Percentiles rank a stretch among this genome's conserved stretches.
Evolutionary conservation across 2,888 invertebrate species (phyloP).

Genomic region (Nineta flava): DNA sequence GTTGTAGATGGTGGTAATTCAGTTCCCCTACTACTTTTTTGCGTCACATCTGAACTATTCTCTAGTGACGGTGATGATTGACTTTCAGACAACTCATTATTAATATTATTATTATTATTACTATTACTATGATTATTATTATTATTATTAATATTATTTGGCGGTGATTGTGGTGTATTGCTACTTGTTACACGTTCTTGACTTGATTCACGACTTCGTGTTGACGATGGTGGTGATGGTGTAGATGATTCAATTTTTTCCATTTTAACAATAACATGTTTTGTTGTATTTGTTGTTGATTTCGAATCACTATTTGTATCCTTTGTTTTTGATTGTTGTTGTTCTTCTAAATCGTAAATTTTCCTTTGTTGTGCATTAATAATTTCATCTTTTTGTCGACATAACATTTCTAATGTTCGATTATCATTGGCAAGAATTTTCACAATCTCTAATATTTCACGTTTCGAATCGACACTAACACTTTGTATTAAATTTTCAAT

Average conservation of each 20-base stretch:
- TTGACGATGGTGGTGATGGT: neutral
- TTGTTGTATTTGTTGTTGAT: neutral
- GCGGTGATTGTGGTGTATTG: slow-evolving; percentile 6
- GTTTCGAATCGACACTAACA: slow-evolving; percentile 17
- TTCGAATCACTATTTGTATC: slow-evolving; percentile 14
- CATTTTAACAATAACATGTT: neutral
- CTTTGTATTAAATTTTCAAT: slow-evolving; percentile 21
- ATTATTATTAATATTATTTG: neutral
- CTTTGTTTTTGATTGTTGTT: slow-evolving; percentile 19
- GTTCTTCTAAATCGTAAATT: slow-evolving; percentile 17
- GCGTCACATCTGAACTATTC: too few species aligned
- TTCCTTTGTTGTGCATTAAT: slow-evolving; percentile 21
- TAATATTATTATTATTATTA: neutral
- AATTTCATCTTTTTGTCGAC: slow-evolving; percentile 21
- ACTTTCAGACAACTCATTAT: neutral
- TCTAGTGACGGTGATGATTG: too few species aligned
- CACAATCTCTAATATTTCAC: slow-evolving; percentile 21
- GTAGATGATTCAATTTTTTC: neutral
- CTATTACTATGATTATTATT: neutral
- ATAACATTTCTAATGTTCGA: slow-evolving; percentile 19
- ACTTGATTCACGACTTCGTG: slow-evolving; percentile 1
- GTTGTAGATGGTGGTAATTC: neutral
- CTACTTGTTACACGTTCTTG: slow-evolving; percentile 6
- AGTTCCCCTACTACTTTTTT: neutral
- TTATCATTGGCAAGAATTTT: slow-evolving; percentile 21